These are phyloP conservation scores for Drosophila nr. perissopoda DNA, from an alignment of 2,888 invertebrate genomes.

Conservation along the genomic window DNA sequence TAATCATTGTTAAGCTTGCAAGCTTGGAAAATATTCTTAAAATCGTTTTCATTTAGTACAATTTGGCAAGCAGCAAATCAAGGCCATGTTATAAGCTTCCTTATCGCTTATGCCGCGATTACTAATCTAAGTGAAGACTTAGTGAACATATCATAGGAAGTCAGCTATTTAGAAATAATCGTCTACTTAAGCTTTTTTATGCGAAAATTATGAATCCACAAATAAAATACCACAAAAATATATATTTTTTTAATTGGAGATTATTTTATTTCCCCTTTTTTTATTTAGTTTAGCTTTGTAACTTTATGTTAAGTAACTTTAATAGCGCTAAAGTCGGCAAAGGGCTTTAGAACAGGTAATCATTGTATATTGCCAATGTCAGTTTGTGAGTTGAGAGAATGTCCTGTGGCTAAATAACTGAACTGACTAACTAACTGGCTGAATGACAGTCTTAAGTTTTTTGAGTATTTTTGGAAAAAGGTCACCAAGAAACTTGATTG, in stretches of 20 bases:
- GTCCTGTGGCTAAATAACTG: constrained; percentile 12
- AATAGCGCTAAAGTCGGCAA: neutral
- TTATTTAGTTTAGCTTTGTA: neutral
- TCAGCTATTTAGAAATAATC: neutral
- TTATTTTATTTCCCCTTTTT: neutral
- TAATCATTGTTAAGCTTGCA: neutral
- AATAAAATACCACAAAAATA: neutral
- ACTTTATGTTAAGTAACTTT: neutral
- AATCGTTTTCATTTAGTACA: neutral
- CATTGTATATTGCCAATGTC: constrained; percentile 10
- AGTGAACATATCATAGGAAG: neutral
- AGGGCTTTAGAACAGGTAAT: neutral
- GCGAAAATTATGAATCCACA: neutral
- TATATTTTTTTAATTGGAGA: neutral
- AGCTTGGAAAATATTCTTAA: neutral
- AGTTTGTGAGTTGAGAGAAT: constrained; percentile 2
- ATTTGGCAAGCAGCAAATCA: neutral
- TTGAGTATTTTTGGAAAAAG: constrained; percentile 7
- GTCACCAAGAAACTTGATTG: constrained; percentile 56
- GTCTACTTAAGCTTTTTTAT: neutral
- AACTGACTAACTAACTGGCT: neutral
- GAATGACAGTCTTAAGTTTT: neutral
- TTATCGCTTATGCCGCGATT: neutral
- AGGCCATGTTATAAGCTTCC: neutral
- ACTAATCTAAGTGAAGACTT: neutral